phyloP scores from a whole-genome alignment of 2,888 invertebrate genomes.

The Cepaea hortensis region DNA sequence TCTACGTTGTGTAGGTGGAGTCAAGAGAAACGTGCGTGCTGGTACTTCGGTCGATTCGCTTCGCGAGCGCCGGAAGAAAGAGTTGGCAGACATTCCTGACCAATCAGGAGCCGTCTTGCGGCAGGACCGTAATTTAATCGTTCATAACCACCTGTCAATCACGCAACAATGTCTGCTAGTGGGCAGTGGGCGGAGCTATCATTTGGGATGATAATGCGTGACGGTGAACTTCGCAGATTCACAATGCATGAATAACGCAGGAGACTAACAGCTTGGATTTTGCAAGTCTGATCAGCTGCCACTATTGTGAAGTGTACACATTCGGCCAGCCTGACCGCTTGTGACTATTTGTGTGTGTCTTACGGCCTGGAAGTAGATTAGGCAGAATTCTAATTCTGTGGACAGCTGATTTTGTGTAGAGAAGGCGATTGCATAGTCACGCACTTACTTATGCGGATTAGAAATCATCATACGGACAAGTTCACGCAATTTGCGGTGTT shows the following conservation, averaged over 20 bases:
- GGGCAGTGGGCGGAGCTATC: constrained; percentile 52
- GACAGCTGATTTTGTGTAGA: constrained; percentile 43
- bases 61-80: constrained; percentile 10
- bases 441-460: constrained; percentile 44
- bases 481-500: constrained; percentile 31
- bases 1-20: neutral
- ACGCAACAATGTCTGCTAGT: constrained; percentile 61
- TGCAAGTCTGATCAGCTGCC: constrained; percentile 60
- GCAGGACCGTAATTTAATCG: constrained; percentile 59
- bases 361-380: constrained; percentile 50
- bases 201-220: constrained; percentile 66
- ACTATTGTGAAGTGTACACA: constrained; percentile 48
- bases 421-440: constrained; percentile 39
- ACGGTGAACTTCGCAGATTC: constrained; percentile 61
- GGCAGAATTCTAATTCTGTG: constrained; percentile 45
- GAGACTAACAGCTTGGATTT: constrained; percentile 65
- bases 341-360: constrained; percentile 50
- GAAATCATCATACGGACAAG: constrained; percentile 32
- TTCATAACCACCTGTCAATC: constrained; percentile 70
- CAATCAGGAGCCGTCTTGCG: constrained; percentile 32
- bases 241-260: constrained; percentile 81
- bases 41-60: constrained; percentile 24
- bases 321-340: constrained; percentile 41
- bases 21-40: neutral
- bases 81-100: neutral